These are phyloP conservation scores for Diaperis boleti DNA, from an alignment of 2,888 invertebrate species.

Conservation along the genomic window DNA sequence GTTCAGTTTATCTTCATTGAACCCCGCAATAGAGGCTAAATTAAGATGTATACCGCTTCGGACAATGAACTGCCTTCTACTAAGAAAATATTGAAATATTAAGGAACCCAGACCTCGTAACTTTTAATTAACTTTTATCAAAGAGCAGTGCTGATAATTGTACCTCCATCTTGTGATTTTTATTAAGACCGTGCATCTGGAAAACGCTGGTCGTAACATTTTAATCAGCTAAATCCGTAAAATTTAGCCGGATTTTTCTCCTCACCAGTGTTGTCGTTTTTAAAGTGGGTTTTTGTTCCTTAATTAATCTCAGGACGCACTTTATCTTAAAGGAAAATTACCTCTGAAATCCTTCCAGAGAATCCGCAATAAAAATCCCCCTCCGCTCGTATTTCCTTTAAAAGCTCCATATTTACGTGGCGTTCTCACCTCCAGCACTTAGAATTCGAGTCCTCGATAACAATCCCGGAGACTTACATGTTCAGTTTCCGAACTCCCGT, in stretches of 20 bases:
- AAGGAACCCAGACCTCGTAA: background rate
- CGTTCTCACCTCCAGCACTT: slow-evolving; percentile 29
- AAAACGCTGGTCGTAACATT: too few relatives aligned
- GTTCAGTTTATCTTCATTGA: slow-evolving; percentile 12
- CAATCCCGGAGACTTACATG: slow-evolving; percentile 19
- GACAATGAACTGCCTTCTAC: slow-evolving; percentile 8
- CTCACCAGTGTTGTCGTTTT: background rate
- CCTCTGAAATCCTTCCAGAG: slow-evolving; percentile 10
- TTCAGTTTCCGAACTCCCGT: slow-evolving; percentile 23
- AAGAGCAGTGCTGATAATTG: background rate
- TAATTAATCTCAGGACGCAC: background rate
- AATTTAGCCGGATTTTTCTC: too few relatives aligned
- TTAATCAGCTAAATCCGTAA: background rate
- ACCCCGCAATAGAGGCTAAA: slow-evolving; percentile 9
- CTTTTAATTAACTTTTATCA: slow-evolving; percentile 14
- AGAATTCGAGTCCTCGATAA: slow-evolving; percentile 5
- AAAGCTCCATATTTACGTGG: slow-evolving; percentile 19
- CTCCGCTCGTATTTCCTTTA: slow-evolving; percentile 17
- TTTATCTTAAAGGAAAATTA: slow-evolving; percentile 12
- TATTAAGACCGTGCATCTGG: too few relatives aligned
- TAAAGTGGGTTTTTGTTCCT: background rate
- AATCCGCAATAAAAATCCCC: slow-evolving; percentile 14
- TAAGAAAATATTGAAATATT: slow-evolving; percentile 11
- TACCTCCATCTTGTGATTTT: background rate
- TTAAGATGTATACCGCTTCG: slow-evolving; percentile 10